Percentiles rank a stretch among this genome's conserved stretches.
These are phyloP conservation scores for Cygnus buccinator DNA, from an alignment of 2,113 vertebrate genomes.

Conservation along the genomic window DNA sequence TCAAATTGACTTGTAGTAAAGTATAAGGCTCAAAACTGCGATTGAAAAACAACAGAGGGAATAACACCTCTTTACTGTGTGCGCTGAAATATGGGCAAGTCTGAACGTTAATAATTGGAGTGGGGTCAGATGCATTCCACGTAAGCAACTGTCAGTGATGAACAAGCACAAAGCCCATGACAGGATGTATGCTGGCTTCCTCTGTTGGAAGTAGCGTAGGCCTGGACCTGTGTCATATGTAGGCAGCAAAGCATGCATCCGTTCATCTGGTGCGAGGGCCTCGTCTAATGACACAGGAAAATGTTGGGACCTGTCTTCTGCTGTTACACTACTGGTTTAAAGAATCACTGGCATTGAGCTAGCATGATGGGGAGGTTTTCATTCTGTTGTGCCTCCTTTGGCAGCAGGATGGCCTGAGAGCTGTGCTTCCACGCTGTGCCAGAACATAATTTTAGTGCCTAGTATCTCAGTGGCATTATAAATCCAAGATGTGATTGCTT, in stretches of 20 bases:
- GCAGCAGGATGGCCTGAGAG: accelerated
- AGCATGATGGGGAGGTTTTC: not conserved
- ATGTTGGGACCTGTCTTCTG: not conserved
- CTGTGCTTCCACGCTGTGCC: accelerated
- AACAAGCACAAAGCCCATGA: accelerated
- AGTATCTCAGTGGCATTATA: not conserved
- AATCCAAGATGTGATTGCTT: not conserved
- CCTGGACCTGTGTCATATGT: not conserved
- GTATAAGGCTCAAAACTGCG: not conserved
- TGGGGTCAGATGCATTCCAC: not conserved
- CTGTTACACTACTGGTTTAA: not conserved
- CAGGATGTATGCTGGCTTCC: accelerated
- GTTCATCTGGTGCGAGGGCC: accelerated
- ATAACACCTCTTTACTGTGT: not conserved
- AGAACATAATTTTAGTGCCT: not conserved
- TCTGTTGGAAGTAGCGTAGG: accelerated
- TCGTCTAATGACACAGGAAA: accelerated
- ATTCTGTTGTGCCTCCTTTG: accelerated
- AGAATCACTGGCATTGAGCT: accelerated
- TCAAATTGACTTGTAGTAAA: not conserved
- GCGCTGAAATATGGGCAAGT: not conserved
- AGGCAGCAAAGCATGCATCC: not conserved
- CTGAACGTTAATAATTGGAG: not conserved
- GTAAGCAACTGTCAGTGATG: not conserved
- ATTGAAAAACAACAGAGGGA: not conserved